Evolutionary conservation across 2,797 vertebrate species (phyloP).

Genomic region (Crocidura indochinensis): DNA sequence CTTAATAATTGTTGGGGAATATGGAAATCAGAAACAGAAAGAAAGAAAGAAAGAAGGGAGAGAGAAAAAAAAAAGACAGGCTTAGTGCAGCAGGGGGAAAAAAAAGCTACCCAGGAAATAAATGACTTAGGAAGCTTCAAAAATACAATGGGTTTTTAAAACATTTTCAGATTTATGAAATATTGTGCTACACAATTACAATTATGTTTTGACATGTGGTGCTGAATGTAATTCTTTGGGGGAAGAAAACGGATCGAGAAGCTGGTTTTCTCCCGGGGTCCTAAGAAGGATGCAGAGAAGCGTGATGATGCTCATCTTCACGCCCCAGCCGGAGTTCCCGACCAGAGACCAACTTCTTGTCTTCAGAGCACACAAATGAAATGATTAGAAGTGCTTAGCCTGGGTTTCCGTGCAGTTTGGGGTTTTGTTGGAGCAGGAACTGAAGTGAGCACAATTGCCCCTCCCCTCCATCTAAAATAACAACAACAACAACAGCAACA

Average conservation of each 20-base stretch:
- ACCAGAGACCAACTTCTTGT: slow-evolving; percentile 42
- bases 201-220: slow-evolving; percentile 87
- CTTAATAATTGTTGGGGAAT: slow-evolving; percentile 85
- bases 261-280: slow-evolving; percentile 76
- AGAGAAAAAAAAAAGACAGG: background rate
- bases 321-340: slow-evolving; percentile 25
- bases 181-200: slow-evolving; percentile 83
- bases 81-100: background rate
- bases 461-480: background rate
- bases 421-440: slow-evolving; percentile 59
- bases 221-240: slow-evolving; percentile 78
- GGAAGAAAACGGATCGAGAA: slow-evolving; percentile 67
- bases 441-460: slow-evolving; percentile 9
- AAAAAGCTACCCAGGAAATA: slow-evolving; percentile 74
- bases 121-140: slow-evolving; percentile 80
- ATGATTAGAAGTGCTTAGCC: background rate
- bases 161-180: slow-evolving; percentile 86
- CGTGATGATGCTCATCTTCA: slow-evolving; percentile 36
- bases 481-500: slow-evolving; percentile 55
- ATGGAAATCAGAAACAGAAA: slow-evolving; percentile 81
- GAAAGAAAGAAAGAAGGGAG: background rate
- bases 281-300: slow-evolving; percentile 62
- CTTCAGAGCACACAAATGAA: slow-evolving; percentile 48
- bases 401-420: slow-evolving; percentile 47
- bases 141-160: slow-evolving; percentile 86